Base-by-base conservation (phyloP, 2,888 invertebrate species). In the Drosophila sordidula region DNA sequence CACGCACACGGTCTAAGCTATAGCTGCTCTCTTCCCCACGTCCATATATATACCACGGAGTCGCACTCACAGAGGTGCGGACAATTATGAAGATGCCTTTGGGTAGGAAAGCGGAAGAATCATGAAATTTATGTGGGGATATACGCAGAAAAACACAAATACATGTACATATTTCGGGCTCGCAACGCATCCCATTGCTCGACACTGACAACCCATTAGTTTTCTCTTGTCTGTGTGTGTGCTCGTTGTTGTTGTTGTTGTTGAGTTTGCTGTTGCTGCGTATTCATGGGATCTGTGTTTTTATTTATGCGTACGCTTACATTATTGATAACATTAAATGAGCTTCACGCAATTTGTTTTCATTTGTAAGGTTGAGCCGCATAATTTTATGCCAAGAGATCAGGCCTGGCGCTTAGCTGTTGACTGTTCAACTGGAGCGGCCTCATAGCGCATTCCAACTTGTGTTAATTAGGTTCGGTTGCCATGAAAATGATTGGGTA, bases 271-370 rank as follows among this genome's bases (percentile, higher is more conserved):
- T 56, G 29, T 36, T 29, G 44, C 22, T 62, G 45, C 18, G 46
- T 59, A 50, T 63, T 59, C 47, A 55, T 76, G 25, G 68, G 50
- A 39, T 49, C 51, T 61, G 55, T 57, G 49, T 65, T 70, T 63
- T 56, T 71, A 67, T 73, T 75, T 66, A 62, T 78, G 75, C 42
- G 47, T 67, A 61, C 62, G 66, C 61, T 79, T 80, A 69, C 81
- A 78, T 80, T 84, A 80, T 80, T 84, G 78, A 84, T 84, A 80
- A 67, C 84, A 78, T 75, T 64, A 75, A 81, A 81, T 69, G 81
- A 72, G 75, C 62, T 56, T 61, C 54, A 72, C 68, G 69, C 82
- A 75, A 81, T 85, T 81, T 85, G 69, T 78, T 75, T 73, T 73
- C 65, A 70, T 78, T 80, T 74, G 61, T 71, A 65, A 45, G 49